Evolutionary conservation across 2,797 vertebrate species (phyloP), one percentile per base, ranked within the genome.

Genomic region (Hylomyscus alleni): DNA sequence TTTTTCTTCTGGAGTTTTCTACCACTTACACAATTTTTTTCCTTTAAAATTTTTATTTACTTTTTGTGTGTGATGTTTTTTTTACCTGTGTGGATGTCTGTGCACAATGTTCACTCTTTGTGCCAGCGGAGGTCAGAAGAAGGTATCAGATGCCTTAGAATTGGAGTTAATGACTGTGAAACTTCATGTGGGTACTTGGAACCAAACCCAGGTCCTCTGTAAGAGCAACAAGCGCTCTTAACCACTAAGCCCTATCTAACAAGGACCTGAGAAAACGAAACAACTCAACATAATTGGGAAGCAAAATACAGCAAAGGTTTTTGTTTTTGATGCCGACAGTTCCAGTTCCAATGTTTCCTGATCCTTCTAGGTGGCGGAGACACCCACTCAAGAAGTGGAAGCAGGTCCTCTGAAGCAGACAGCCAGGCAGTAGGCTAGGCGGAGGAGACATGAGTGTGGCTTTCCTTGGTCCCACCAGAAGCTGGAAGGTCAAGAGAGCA

Each of bases 1-100:
- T 67, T 88, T 29, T 10, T 62, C 69, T n/a, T 26, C 26, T 76
- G 29, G 78, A 95, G 62, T 91, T 95, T 90, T 97, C 69, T 92
- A 62, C 37, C 24, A 81, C 94, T 95, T 58, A 65, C 72, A 90
- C 34, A 0, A 44, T 44, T 40, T 89, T 82, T 93, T 87, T 67
- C 0, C 31, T 87, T 95, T 93, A 91, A 84, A 50, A 14, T 6
- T 69, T 65, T 15, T 37, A 37, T 69, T n/a, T 67, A 8, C 34
- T 65, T 22, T 26, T 11, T 69, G 22, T 52, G 44, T 86, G 31
- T 60, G 54, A 58, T n/a, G 1, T n/a, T 69, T 67, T 40, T 85
- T 52, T 69, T 52, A 15, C 31, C 62, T 67, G 31, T 85, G 31
- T 69, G 62, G 12, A 26, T 37, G 47, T 37, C 20, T 50, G 50